Base-by-base conservation (phyloP, 1,140 invertebrate genomes). In the Helicoverpa armigera region DNA sequence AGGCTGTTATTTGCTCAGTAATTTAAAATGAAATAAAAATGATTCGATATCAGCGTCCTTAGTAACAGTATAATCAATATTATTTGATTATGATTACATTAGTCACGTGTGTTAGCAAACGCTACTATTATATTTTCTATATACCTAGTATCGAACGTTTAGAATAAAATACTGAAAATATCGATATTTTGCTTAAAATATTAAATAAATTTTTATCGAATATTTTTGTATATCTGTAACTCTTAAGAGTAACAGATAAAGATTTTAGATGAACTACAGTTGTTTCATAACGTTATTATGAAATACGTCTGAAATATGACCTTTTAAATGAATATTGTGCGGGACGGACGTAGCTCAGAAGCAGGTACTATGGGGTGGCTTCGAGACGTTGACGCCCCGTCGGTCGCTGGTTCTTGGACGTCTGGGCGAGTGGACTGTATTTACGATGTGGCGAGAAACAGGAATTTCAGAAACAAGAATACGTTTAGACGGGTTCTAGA, bases 71-170 rank as follows among this genome's bases (percentile, higher is more conserved):
- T 23, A 16, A 54, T 43, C 16, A 31, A 72, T 4, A n/a, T 23
- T 23, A 29, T 72, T 43, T 43, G 9, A 1, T 43, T 5, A 23
- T 70, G 69, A 72, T 72, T 72, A 53, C 3, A 54, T 72, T 72
- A 31, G 16, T 31, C 69, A 54, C 69, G 69, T 72, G 9, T 14
- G 9, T n/a, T 14, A 54, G 18, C n/a, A 29, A 13, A 72, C 50
- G 43, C 12, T 51, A 43, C n/a, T 13, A 13, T 69, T 51, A 18
- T 16, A 69, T 69, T 51, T 69, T 50, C 43, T 69, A 7, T 43
- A 9, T 43, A n/a, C n/a, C n/a, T n/a, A 5, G 35, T 43, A 31
- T 29, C 58, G 58, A 61, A 61, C 13, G 11, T 61, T 61, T 29
- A 61, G 23, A 31, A 61, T 61, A 31, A 61, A n/a, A 65, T 43